Evolutionary conservation across 2,113 vertebrate species (phyloP).

Genomic region (Bostrychus sinensis): DNA sequence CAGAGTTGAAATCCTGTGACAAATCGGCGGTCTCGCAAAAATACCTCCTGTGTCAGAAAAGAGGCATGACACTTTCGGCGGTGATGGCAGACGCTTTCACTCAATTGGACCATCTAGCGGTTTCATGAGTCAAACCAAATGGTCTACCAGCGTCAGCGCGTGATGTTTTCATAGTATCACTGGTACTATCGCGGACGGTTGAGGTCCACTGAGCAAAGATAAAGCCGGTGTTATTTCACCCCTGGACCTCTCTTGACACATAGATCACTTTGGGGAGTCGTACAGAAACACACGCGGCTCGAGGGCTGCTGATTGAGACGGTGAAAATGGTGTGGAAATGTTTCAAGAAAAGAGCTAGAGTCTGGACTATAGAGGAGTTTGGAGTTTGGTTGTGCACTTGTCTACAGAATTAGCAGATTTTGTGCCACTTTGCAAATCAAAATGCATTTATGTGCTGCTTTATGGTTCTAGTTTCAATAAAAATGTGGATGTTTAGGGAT

Average conservation of each 20-base stretch:
- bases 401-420: too few relatives aligned
- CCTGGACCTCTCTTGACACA: conserved; percentile 54
- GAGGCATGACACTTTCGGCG: conserved; percentile 34
- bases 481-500: too few relatives aligned
- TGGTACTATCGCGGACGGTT: conserved; percentile 60
- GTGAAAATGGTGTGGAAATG: background rate
- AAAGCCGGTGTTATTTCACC: conserved; percentile 69
- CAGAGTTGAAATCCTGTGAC: conserved; percentile 2
- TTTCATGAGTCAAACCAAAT: conserved; percentile 68
- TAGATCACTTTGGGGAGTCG: conserved; percentile 41
- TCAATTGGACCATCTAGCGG: conserved; percentile 42
- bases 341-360: background rate
- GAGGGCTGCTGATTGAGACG: conserved; percentile 3
- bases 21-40: conserved; percentile 21
- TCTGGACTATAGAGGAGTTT: background rate
- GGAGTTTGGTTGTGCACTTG: too few relatives aligned
- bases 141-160: conserved; percentile 37
- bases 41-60: conserved; percentile 15
- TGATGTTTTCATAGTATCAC: conserved; percentile 69
- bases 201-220: conserved; percentile 66
- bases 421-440: too few relatives aligned
- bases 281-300: conserved; percentile 36
- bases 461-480: too few relatives aligned
- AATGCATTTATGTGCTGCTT: too few relatives aligned
- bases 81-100: conserved; percentile 51